Base-by-base conservation (phyloP, 2,888 invertebrate genomes). In the Ichneumoninae sp. region DNA sequence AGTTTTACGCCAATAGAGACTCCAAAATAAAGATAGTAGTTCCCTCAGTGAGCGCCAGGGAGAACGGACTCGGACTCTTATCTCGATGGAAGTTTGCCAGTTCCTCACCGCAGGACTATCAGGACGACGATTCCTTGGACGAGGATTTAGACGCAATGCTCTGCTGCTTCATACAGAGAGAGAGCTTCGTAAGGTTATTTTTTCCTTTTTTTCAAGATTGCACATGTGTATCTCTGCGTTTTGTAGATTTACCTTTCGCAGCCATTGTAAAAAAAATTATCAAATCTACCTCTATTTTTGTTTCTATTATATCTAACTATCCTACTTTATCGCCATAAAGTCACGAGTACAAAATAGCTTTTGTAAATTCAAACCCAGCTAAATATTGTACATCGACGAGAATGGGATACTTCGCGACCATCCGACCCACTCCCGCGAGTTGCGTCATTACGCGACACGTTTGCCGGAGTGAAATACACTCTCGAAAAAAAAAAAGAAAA, bases 371-470 rank as follows among this genome's bases (percentile, higher is more conserved):
- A 22, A 22, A 57, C 1, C 57, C 57, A 4, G 22, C 57, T 2
- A 26, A 22, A 26, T 33, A 33, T 33, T 33, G 63, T 30, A 16
- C 13, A 16, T 63, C 30, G n/a, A 33, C 63, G 30, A 30, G 63
- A 33, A 33, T 26, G 63, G 16, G 33, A 16, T 63, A 63, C n/a
- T 63, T 63, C 33, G 33, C 16, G 30, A 16, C 63, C n/a, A 30
- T 60, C 66, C 36, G 57, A 30, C 50, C 50, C 19, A 30, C 50
- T 73, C 68, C 71, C 68, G 19, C 73, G 36, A 77, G 81, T 77
- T 81, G 78, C 74, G 70, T 50, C 70, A 84, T 81, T 81, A 70
- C 54, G 52, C 54, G 78, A 26, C 50, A 63, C 57, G 70, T 78
- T 81, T 75, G 65, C 70, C 54, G 22, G 70, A 30, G 40, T 69